These are phyloP conservation scores for Caenorhabditis briggsae DNA, from an alignment of 1,140 invertebrate genomes.

Conservation along the genomic window DNA sequence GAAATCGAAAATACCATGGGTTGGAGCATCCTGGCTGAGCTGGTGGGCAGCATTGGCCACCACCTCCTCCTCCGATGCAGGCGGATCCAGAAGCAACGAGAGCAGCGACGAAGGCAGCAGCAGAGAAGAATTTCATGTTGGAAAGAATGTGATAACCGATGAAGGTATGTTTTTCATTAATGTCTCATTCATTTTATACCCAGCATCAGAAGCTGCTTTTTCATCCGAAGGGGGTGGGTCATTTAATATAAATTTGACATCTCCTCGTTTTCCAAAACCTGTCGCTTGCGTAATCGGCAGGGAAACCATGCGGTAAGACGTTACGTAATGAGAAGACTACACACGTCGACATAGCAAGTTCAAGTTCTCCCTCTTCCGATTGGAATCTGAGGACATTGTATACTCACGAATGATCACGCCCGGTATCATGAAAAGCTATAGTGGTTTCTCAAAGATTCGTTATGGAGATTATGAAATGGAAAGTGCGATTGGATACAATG, in stretches of 20 bases:
- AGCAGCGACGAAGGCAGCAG: slow-evolving; percentile 31
- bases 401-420: slow-evolving; percentile 16
- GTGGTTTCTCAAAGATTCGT: neutral
- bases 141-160: neutral
- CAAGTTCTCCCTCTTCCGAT: neutral
- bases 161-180: neutral
- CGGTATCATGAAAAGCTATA: slow-evolving; percentile 25
- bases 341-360: slow-evolving; percentile 36
- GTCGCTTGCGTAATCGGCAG: slow-evolving; percentile 14
- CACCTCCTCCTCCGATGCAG: slow-evolving; percentile 32
- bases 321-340: slow-evolving; percentile 54
- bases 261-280: too few relatives aligned
- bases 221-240: neutral
- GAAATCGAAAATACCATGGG: neutral
- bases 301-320: slow-evolving; percentile 45
- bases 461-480: slow-evolving; percentile 19
- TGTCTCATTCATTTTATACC: slow-evolving; percentile 20
- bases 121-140: slow-evolving; percentile 29
- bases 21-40: slow-evolving; percentile 17
- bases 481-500: neutral
- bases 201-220: neutral
- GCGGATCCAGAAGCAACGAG: slow-evolving; percentile 18
- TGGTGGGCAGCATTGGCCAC: slow-evolving; percentile 14
- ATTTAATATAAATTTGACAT: neutral
- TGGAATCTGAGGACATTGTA: slow-evolving; percentile 18